Evolutionary conservation across 2,888 invertebrate species (phyloP).

Genomic region (Pherbina coryleti): DNA sequence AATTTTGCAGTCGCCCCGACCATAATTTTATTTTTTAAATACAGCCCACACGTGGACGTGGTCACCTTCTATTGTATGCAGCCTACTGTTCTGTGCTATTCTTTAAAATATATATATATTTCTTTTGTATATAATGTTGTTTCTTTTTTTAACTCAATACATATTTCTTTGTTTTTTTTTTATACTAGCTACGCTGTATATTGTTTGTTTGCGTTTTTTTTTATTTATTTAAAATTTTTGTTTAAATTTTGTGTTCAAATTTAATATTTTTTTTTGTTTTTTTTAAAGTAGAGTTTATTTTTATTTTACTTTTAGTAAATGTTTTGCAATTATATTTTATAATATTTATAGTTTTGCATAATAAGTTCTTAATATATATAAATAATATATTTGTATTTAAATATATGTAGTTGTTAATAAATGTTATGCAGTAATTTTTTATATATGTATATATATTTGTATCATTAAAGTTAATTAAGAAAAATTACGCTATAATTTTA

Average conservation of each 20-base stretch:
- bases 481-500: constrained; percentile 44
- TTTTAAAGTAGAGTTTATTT: constrained; percentile 40
- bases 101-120: neutral
- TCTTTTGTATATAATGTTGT: constrained; percentile 19
- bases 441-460: constrained; percentile 29
- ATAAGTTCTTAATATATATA: constrained; percentile 44
- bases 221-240: neutral
- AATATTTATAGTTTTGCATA: constrained; percentile 42
- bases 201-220: constrained; percentile 31
- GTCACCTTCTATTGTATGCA: no score
- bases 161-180: neutral
- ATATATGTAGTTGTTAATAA: constrained; percentile 53
- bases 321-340: constrained; percentile 45
- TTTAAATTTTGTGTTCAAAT: constrained; percentile 15
- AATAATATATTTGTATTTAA: constrained; percentile 16
- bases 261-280: constrained; percentile 31
- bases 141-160: constrained; percentile 24
- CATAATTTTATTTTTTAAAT: no score
- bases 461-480: constrained; percentile 46
- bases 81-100: neutral
- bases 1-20: no score
- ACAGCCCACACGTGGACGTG: no score
- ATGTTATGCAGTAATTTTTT: constrained; percentile 54
- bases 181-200: constrained; percentile 32
- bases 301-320: constrained; percentile 56